phyloP scores from a whole-genome alignment of 2,797 vertebrate species.

The Sardinella longiceps region DNA sequence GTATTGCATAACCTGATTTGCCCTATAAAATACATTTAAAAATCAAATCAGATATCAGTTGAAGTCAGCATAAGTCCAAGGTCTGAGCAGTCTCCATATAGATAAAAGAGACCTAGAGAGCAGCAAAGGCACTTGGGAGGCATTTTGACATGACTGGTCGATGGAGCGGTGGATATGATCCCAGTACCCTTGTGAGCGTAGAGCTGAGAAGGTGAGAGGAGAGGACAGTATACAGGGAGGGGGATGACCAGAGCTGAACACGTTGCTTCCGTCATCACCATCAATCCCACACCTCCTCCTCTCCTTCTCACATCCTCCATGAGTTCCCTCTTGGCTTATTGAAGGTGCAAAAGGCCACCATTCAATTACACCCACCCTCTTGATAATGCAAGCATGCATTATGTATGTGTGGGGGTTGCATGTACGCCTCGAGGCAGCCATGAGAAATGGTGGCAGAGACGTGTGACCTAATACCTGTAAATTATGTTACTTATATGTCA shows the following conservation, averaged over 20 bases:
- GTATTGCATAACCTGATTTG: neutral
- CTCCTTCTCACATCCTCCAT: neutral
- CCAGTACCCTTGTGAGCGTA: neutral
- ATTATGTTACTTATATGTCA: neutral
- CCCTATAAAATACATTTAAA: neutral
- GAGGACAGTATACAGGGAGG: neutral
- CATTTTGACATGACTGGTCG: neutral
- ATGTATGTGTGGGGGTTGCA: neutral
- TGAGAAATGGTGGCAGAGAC: neutral
- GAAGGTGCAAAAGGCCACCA: neutral
- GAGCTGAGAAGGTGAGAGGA: neutral
- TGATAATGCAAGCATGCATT: neutral
- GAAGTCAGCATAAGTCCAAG: neutral
- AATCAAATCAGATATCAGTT: neutral
- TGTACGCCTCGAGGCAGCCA: neutral
- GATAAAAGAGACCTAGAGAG: neutral
- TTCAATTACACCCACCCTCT: neutral
- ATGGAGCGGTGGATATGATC: neutral
- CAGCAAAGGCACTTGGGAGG: neutral
- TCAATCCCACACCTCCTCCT: neutral
- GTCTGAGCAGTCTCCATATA: neutral
- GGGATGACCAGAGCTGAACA: neutral
- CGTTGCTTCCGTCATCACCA: neutral
- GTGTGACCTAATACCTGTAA: neutral
- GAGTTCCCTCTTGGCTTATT: neutral